Evolutionary conservation across 2,113 vertebrate genomes (phyloP).

Genomic region (Trinectes maculatus): DNA sequence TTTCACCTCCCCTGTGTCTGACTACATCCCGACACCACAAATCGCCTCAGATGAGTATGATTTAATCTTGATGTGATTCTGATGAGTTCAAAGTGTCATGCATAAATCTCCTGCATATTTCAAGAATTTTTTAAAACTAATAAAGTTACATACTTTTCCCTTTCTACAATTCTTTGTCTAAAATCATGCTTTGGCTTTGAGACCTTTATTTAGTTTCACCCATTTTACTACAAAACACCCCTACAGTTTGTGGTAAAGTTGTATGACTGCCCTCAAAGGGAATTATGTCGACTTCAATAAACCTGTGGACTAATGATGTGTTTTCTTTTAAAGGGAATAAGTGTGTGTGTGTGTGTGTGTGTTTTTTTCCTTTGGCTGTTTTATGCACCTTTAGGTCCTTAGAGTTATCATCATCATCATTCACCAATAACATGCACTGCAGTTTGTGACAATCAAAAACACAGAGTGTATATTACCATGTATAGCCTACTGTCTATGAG

Average conservation of each 20-base stretch:
- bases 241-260: background rate
- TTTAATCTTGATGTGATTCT: constrained; percentile 30
- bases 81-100: constrained; percentile 53
- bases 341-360: too few species aligned
- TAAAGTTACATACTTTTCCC: constrained; percentile 31
- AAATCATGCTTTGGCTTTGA: constrained; percentile 73
- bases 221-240: constrained; percentile 19
- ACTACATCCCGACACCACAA: constrained; percentile 48
- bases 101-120: constrained; percentile 58
- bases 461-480: constrained; percentile 42
- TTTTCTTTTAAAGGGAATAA: background rate
- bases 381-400: constrained; percentile 67
- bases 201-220: constrained; percentile 49
- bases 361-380: constrained; percentile 74
- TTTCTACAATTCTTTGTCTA: constrained; percentile 40
- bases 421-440: constrained; percentile 65
- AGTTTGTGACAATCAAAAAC: constrained; percentile 55
- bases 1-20: constrained; percentile 41
- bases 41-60: constrained; percentile 37
- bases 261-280: constrained; percentile 22
- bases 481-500: constrained; percentile 44
- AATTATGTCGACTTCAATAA: constrained; percentile 28
- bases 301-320: constrained; percentile 7
- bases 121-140: constrained; percentile 25
- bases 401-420: constrained; percentile 42